Evolutionary conservation across 1,140 invertebrate species (phyloP).

Genomic region (Achatina immaculata): DNA sequence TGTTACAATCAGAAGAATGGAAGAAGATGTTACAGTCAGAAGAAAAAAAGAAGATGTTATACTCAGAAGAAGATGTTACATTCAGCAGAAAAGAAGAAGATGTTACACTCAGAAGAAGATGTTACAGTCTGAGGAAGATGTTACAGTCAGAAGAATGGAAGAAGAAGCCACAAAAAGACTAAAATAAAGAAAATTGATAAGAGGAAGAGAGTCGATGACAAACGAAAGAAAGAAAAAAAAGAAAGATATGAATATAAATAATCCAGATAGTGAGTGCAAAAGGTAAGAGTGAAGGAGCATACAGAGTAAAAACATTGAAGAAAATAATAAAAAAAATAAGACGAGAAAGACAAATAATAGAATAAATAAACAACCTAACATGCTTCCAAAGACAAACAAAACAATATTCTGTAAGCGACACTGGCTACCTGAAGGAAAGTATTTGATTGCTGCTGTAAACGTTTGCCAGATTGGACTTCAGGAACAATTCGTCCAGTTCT

Average conservation of each 20-base stretch:
- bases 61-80: background rate
- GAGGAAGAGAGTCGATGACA: conserved; percentile 21
- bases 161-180: background rate
- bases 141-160: background rate
- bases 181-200: conserved; percentile 30
- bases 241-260: background rate
- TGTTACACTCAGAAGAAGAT: no score
- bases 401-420: background rate
- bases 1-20: background rate
- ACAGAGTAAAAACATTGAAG: no score
- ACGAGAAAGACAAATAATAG: background rate
- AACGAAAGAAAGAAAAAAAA: conserved; percentile 8
- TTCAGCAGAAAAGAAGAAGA: background rate
- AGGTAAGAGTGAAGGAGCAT: background rate
- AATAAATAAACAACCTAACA: background rate
- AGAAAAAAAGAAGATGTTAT: background rate
- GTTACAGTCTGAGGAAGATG: background rate
- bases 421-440: background rate
- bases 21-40: no score
- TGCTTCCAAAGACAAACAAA: background rate
- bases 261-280: background rate
- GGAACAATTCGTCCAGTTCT: conserved; percentile 2
- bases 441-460: background rate
- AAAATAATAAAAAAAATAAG: background rate
- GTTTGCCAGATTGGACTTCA: background rate